Evolutionary conservation across 2,888 invertebrate species (phyloP), one percentile per base, ranked within the genome.

Genomic region (Mystacides longicornis): DNA sequence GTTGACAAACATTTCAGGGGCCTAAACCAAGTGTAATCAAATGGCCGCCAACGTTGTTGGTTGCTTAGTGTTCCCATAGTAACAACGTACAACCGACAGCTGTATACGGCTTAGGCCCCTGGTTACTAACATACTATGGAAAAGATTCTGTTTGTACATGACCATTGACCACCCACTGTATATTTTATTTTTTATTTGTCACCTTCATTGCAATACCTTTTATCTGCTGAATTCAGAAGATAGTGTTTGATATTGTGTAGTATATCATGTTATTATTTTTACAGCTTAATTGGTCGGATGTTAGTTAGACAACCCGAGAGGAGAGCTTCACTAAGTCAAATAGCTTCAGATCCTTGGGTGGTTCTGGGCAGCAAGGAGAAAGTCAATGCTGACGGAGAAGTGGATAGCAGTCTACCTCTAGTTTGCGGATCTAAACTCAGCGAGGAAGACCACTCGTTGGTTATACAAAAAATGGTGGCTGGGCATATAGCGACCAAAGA

Each of bases 391-490:
- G 51, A 73, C 72, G 16, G 47, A 5, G 51, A 54, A 20, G 71
- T 80, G 16, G 81, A 82, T 66, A 83, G 86, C 65, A 80, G 82
- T 62, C 75, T 89, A 58, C 95, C 95, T 1, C 79, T 96, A 50
- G 88, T 98, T 23, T 89, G 92, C 37, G 83, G 89, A 58, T 89
- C 95, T 68, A 91, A 93, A 67, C 79, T 99, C 2, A 87, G 90
- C 9, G 93, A 93, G 53, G 93, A 94, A 52, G 94, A 97, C 69
- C 93, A 93, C 67, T 81, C 86, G 62, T 81, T 89, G 59, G 94
- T 99, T 63, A 82, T 99, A 61, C 93, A 94, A 66, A 92, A 91
- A 75, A 98, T 99, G 90, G 92, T 94, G 21, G 92, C 90, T 67
- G 98, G 98, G 54, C 87, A 88, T 65, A 94, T 99, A 60, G 96